Evolutionary conservation across 2,113 vertebrate species (phyloP).

Genomic region (Girardinichthys multiradiatus): DNA sequence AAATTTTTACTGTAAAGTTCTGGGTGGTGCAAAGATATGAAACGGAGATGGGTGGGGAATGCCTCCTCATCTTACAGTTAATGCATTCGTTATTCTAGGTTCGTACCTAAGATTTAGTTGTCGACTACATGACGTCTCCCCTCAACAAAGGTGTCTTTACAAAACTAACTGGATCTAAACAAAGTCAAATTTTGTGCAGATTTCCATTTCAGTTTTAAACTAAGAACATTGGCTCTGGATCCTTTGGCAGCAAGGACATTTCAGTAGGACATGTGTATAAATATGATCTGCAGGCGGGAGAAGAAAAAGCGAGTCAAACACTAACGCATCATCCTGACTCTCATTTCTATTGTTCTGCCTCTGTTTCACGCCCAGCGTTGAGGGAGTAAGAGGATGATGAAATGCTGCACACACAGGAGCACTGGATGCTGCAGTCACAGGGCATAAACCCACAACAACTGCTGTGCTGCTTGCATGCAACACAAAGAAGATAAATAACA

Average conservation of each 20-base stretch:
- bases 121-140: too few relatives aligned
- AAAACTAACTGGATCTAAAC: too few relatives aligned
- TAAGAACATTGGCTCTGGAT: not conserved
- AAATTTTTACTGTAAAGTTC: not conserved
- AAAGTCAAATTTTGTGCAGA: not conserved
- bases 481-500: not conserved
- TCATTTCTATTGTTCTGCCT: conserved; percentile 18
- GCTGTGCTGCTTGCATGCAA: not conserved
- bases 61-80: too few relatives aligned
- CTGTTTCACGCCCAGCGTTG: conserved; percentile 13
- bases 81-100: too few relatives aligned
- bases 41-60: too few relatives aligned
- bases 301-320: conserved; percentile 35
- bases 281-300: conserved; percentile 30
- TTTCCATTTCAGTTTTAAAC: not conserved
- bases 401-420: conserved; percentile 6
- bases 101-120: too few relatives aligned
- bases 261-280: conserved; percentile 4
- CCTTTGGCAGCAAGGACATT: conserved; percentile 38
- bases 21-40: too few relatives aligned
- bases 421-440: conserved; percentile 14
- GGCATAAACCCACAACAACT: not conserved
- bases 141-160: too few relatives aligned
- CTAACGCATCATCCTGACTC: conserved; percentile 5
- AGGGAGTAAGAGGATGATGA: conserved; percentile 16